Conservation (phyloP, 2,113 vertebrate genomes). For the Nycticorax nycticorax region DNA sequence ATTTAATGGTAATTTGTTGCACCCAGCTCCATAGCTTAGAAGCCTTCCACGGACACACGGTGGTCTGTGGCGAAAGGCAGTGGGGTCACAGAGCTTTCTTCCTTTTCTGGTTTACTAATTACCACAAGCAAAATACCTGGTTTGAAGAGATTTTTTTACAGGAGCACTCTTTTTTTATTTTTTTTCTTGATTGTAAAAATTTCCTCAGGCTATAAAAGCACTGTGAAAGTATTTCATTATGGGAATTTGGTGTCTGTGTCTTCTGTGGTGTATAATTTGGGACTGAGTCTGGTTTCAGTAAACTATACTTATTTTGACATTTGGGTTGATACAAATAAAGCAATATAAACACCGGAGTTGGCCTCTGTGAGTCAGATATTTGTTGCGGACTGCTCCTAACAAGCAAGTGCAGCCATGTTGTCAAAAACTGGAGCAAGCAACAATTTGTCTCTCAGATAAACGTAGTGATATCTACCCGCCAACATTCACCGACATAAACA, state of each 20-base stretch:
- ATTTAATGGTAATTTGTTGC: neutral
- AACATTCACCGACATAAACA: neutral
- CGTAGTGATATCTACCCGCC: neutral
- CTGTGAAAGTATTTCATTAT: neutral
- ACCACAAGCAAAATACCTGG: neutral
- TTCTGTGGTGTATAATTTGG: constrained; percentile 49
- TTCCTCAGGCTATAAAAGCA: neutral
- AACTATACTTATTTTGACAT: constrained; percentile 55
- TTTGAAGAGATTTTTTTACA: neutral
- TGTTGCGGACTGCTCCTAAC: neutral
- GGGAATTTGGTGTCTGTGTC: neutral
- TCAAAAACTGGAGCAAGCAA: neutral
- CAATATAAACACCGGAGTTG: neutral
- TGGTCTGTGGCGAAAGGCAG: neutral
- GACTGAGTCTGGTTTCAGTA: neutral
- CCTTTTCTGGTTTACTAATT: neutral
- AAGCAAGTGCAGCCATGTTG: neutral
- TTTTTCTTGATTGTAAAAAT: neutral
- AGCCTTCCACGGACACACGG: neutral
- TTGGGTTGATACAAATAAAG: constrained; percentile 54
- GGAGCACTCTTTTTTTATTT: neutral
- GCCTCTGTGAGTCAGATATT: constrained; percentile 23
- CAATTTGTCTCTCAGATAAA: neutral
- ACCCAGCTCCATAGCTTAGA: neutral
- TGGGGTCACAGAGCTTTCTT: neutral